These are phyloP conservation scores for Zelleria hepariella DNA, from an alignment of 2,888 invertebrate genomes.

Conservation along the genomic window DNA sequence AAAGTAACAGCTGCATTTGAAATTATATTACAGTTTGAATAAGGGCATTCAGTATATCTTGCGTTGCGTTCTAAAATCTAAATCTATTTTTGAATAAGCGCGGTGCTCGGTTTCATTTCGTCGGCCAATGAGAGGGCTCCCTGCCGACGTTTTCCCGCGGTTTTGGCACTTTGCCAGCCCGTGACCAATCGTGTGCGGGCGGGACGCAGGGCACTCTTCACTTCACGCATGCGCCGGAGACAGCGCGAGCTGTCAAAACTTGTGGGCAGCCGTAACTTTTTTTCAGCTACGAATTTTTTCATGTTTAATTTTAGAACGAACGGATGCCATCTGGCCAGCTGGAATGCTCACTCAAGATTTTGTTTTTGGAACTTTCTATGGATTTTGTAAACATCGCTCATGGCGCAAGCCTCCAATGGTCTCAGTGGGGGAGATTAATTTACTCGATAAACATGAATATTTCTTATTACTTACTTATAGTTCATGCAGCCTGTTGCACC, in stretches of 20 bases:
- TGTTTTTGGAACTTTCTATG: neutral
- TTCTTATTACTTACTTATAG: too few relatives aligned
- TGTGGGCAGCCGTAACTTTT: conserved; percentile 19
- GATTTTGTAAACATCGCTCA: too few relatives aligned
- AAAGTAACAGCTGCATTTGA: too few relatives aligned
- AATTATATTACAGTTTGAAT: too few relatives aligned
- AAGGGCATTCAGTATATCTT: neutral
- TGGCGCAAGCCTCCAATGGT: too few relatives aligned
- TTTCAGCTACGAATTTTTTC: conserved; percentile 32
- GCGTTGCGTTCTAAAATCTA: conserved; percentile 18
- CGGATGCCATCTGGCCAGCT: conserved; percentile 19
- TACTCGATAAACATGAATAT: too few relatives aligned
- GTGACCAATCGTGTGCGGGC: conserved; percentile 48
- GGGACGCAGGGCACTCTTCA: conserved; percentile 39
- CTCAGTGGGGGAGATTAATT: too few relatives aligned
- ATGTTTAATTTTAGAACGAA: conserved; percentile 5
- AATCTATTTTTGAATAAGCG: conserved; percentile 68
- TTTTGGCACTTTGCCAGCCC: conserved; percentile 59
- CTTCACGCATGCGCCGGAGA: conserved; percentile 30
- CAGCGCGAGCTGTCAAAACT: conserved; percentile 26
- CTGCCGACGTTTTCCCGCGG: conserved; percentile 51
- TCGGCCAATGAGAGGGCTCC: conserved; percentile 46
- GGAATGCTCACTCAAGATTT: neutral
- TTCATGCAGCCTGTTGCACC: neutral
- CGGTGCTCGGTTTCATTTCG: conserved; percentile 65